Percentiles rank a stretch among this genome's conserved stretches.
Evolutionary conservation across 2,797 vertebrate genomes (phyloP).

Genomic region (Capromys pilorides): DNA sequence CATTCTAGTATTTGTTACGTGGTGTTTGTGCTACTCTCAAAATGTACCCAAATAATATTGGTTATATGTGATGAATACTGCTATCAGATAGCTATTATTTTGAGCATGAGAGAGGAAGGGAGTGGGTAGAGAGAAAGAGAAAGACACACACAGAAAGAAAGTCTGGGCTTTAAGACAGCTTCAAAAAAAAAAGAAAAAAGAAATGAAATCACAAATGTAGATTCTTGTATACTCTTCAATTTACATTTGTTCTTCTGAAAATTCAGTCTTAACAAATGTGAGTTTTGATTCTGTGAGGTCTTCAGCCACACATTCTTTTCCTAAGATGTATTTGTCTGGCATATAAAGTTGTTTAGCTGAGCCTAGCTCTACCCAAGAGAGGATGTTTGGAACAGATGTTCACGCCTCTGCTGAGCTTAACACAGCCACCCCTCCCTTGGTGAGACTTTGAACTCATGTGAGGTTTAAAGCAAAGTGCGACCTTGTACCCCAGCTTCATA

Average conservation of each 20-base stretch:
- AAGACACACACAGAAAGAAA: background rate
- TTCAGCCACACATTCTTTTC: slow-evolving; percentile 67
- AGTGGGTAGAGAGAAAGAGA: background rate
- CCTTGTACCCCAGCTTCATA: background rate
- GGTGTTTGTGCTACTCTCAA: background rate
- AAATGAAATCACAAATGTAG: background rate
- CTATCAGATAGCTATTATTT: background rate
- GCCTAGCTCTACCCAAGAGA: slow-evolving; percentile 52
- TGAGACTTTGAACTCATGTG: background rate
- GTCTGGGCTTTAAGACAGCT: background rate
- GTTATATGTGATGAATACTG: background rate
- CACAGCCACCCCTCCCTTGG: slow-evolving; percentile 23
- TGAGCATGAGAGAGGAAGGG: background rate
- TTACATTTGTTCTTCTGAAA: slow-evolving; percentile 67
- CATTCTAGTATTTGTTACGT: background rate
- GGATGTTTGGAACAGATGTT: slow-evolving; percentile 69
- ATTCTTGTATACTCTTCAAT: slow-evolving; percentile 48
- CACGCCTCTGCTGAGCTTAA: slow-evolving; percentile 44
- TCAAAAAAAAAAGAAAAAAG: slow-evolving; percentile 18
- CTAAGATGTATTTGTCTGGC: slow-evolving; percentile 70
- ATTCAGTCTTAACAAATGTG: slow-evolving; percentile 41
- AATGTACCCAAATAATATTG: slow-evolving; percentile 9
- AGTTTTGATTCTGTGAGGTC: slow-evolving; percentile 64
- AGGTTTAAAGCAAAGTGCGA: slow-evolving; percentile 10
- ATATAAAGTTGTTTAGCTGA: slow-evolving; percentile 69